These are phyloP conservation scores for Yponomeuta malinellus DNA, from an alignment of 2,888 invertebrate species.

Conservation along the genomic window DNA sequence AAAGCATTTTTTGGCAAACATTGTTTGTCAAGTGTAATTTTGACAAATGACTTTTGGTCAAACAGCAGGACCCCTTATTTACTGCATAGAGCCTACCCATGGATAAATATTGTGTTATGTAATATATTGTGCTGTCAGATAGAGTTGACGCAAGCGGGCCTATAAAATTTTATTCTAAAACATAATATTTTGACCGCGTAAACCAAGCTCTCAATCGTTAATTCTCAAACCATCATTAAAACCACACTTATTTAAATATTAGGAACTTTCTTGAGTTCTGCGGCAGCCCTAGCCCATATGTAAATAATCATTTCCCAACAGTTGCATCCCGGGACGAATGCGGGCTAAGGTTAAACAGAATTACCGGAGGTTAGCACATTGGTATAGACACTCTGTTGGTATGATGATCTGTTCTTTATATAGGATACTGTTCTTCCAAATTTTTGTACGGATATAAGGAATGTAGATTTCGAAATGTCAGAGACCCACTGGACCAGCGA, in stretches of 20 bases:
- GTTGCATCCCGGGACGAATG: background rate
- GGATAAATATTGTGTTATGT: no score
- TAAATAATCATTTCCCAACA: background rate
- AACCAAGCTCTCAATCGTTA: background rate
- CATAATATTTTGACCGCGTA: no score
- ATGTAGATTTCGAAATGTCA: no score
- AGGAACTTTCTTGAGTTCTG: background rate
- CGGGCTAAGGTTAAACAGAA: constrained; percentile 10
- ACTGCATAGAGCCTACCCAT: no score
- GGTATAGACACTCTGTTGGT: background rate
- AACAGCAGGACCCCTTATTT: no score
- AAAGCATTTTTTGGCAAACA: no score
- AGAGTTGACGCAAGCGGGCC: background rate
- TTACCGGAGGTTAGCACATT: background rate
- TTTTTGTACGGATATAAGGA: no score
- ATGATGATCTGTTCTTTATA: no score
- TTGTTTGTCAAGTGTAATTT: no score
- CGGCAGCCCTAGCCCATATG: background rate
- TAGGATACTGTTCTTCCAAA: no score
- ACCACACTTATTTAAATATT: background rate
- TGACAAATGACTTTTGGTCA: no score
- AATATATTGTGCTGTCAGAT: background rate
- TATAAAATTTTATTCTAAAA: background rate
- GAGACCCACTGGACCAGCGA: no score
- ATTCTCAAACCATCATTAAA: background rate